Percentiles rank a stretch among this genome's conserved stretches.
phyloP scores from a whole-genome alignment of 1,140 invertebrate species.

The Dreissena rostriformis region DNA sequence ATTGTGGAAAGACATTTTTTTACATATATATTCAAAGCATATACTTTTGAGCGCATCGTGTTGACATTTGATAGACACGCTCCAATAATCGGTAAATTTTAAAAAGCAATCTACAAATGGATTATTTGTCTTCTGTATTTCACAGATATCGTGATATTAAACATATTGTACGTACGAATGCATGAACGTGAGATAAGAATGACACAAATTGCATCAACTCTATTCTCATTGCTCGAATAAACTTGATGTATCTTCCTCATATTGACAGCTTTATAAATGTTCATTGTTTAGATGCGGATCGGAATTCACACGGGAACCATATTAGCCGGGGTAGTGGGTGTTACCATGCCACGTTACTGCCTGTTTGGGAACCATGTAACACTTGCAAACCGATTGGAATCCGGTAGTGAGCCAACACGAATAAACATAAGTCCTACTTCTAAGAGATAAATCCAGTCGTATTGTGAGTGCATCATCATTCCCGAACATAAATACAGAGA shows the following conservation, averaged over 20 bases:
- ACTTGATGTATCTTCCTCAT: not conserved
- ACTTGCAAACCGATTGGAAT: constrained; percentile 97
- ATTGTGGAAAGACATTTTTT: too few relatives aligned
- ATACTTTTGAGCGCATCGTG: too few relatives aligned
- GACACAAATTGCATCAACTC: not conserved
- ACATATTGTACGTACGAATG: not conserved
- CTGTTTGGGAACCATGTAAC: constrained; percentile 89
- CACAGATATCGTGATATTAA: too few relatives aligned
- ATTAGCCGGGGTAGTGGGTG: constrained; percentile 79
- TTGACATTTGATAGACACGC: too few relatives aligned
- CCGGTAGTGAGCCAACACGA: constrained; percentile 92
- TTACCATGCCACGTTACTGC: constrained; percentile 80
- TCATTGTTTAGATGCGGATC: constrained; percentile 92
- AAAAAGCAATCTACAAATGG: too few relatives aligned
- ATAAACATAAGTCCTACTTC: constrained; percentile 97
- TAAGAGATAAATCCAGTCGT: constrained; percentile 87
- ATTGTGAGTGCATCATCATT: too few relatives aligned
- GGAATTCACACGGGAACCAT: constrained; percentile 87
- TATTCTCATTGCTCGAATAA: not conserved
- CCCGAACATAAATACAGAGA: too few relatives aligned
- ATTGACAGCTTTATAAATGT: not conserved
- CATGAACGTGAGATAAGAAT: constrained; percentile 15
- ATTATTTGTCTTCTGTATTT: too few relatives aligned
- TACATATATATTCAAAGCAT: too few relatives aligned
- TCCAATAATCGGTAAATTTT: too few relatives aligned